These are phyloP conservation scores for Hypsibius dujardini DNA, from an alignment of 1,140 invertebrate genomes.

Conservation along the genomic window DNA sequence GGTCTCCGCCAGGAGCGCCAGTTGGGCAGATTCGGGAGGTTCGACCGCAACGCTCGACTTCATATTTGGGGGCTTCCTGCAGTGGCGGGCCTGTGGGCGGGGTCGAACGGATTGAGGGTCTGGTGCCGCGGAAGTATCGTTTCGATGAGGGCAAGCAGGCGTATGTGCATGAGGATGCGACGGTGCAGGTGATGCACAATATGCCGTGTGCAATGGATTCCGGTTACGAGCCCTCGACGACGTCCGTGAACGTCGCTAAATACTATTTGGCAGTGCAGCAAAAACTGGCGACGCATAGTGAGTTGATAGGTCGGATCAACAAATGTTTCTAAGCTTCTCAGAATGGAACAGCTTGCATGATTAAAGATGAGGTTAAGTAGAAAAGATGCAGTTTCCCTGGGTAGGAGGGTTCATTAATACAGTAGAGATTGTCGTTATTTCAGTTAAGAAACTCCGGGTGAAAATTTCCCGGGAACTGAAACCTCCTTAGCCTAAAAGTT, in stretches of 20 bases:
- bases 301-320: background rate
- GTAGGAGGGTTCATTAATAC: no score
- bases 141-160: constrained; percentile 2
- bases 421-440: no score
- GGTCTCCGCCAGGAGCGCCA: no score
- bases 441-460: no score
- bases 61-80: no score
- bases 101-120: no score
- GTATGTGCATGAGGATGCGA: constrained; percentile 3
- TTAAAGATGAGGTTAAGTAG: background rate
- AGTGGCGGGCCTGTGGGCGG: no score
- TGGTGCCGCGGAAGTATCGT: background rate
- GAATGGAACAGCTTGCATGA: no score
- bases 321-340: no score
- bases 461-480: background rate
- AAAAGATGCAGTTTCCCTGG: background rate
- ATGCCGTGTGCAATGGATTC: background rate
- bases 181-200: background rate
- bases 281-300: background rate
- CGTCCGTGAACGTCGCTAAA: background rate
- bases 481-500: background rate
- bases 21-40: no score
- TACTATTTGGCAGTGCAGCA: background rate
- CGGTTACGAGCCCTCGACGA: background rate
- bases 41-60: no score